Conservation (phyloP, 30 jellyfish, hydroid and myxozoan genomes). For the Cassiopea xamachana region DNA sequence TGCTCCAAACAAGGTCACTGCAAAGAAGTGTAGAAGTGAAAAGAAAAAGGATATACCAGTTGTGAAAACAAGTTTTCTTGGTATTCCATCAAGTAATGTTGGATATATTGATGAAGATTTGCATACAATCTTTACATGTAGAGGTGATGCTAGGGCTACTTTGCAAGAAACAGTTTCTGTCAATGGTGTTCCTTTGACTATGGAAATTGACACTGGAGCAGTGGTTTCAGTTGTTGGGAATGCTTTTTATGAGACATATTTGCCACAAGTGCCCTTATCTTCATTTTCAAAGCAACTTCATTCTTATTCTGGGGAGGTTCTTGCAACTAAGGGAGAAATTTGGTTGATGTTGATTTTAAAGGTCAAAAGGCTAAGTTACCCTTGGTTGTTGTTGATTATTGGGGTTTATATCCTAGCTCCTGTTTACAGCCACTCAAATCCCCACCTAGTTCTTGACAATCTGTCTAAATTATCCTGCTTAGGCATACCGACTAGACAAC, state of each 20-base stretch:
- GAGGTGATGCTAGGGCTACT: background rate
- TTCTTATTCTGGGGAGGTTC: conserved; percentile 45
- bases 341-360: conserved; percentile 44
- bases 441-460: no score
- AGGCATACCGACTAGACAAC: no score
- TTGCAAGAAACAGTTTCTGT: conserved; percentile 31
- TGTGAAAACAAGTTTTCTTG: conserved; percentile 40
- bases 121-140: conserved; percentile 1
- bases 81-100: conserved; percentile 20
- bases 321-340: conserved; percentile 47
- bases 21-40: background rate
- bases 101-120: conserved; percentile 8
- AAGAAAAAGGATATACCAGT: conserved; percentile 14
- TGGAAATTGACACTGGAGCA: conserved; percentile 68
- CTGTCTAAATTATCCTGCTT: no score
- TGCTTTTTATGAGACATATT: conserved; percentile 12
- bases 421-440: no score
- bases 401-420: no score
- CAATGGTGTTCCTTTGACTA: conserved; percentile 29
- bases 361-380: conserved; percentile 51
- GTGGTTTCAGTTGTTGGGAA: conserved; percentile 25
- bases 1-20: conserved; percentile 48
- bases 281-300: conserved; percentile 31
- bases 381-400: conserved; percentile 30
- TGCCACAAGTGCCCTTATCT: conserved; percentile 35